Conservation (phyloP, 2,888 invertebrate genomes). For the Diplolepis rosae region DNA sequence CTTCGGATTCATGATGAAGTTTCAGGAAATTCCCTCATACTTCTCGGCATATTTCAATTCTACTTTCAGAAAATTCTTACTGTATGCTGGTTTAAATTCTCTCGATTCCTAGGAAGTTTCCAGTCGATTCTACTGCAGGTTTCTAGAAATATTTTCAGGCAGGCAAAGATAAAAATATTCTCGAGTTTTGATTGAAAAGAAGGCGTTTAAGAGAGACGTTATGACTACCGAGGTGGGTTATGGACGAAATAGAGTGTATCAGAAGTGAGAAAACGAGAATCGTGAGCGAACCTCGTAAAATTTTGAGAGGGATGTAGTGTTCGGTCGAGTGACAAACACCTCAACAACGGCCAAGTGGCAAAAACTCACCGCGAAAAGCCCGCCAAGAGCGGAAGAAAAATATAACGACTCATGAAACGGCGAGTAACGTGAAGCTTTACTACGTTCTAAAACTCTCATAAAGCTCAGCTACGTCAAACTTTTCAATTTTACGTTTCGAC, state of each 20-base stretch:
- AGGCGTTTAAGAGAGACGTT: neutral
- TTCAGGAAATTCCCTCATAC: too few relatives aligned
- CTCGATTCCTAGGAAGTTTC: too few relatives aligned
- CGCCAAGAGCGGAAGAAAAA: slow-evolving; percentile 59
- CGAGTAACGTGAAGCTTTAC: slow-evolving; percentile 69
- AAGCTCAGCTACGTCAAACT: slow-evolving; percentile 67
- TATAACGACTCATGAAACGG: slow-evolving; percentile 67
- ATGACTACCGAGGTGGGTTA: too few relatives aligned
- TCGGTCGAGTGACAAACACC: slow-evolving; percentile 61
- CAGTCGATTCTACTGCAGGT: too few relatives aligned
- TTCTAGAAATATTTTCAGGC: too few relatives aligned
- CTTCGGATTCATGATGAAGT: neutral
- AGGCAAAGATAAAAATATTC: neutral
- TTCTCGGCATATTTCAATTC: too few relatives aligned
- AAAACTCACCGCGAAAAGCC: slow-evolving; percentile 54
- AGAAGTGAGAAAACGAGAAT: neutral
- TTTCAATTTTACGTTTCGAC: slow-evolving; percentile 70
- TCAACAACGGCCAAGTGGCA: slow-evolving; percentile 55
- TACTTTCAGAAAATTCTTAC: too few relatives aligned
- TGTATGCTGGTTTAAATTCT: too few relatives aligned
- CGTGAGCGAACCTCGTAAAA: slow-evolving; percentile 14
- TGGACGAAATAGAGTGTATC: neutral
- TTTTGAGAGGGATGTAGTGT: slow-evolving; percentile 24
- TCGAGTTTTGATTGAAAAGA: neutral
- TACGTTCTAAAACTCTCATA: slow-evolving; percentile 70